Base-by-base conservation (phyloP, 2,888 invertebrate genomes). In the Erynnis tages region DNA sequence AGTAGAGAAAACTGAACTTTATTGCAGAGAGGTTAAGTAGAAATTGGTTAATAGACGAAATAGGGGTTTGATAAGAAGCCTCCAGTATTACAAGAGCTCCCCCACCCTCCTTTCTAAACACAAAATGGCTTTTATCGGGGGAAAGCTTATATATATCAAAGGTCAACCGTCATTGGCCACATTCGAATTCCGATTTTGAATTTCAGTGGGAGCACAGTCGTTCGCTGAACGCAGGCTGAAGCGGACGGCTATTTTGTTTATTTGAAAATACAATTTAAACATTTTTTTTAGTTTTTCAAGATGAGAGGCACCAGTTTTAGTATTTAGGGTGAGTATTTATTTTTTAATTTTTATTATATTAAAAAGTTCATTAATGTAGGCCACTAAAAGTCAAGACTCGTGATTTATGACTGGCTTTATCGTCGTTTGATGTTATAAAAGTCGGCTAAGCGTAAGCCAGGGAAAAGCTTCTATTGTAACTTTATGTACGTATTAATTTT, bases 301-400 rank as follows among this genome's bases (percentile, higher is more conserved):
- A 69, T 71, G 65, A 66, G 49, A 32, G 32, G 54, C 41, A 54
- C 49, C 54, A 55, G 65, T 57, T 59, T 53, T 52, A n/a, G 40
- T 59, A 71, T 71, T 69, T 80, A 79, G 67, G 68, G 82, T 82
- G 56, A 82, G 82, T 78, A 65, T 58, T 59, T 23, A 8, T 4
- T 11, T 34, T 45, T 38, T 34, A 48, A 47, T 10, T 14, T 44
- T 43, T 50, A 16, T 45, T 35, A 13, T 5, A 13, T 23, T 25
- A 3, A 3, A 19, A 16, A 16, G 30, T 21, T 4, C 21, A 6
- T 7, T 21, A 21, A 11, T 30, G 11, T 4, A 17, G 14, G 21
- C 14, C 2, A 8, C 8, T 27, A 27, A 27, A 4, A 41, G 16
- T 8, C 17, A 29, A 29, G n/a, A 10, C 17, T 17, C 17, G 13